Base-by-base conservation (phyloP, 2,113 vertebrate species). In the Chaetorhynchus papuensis region DNA sequence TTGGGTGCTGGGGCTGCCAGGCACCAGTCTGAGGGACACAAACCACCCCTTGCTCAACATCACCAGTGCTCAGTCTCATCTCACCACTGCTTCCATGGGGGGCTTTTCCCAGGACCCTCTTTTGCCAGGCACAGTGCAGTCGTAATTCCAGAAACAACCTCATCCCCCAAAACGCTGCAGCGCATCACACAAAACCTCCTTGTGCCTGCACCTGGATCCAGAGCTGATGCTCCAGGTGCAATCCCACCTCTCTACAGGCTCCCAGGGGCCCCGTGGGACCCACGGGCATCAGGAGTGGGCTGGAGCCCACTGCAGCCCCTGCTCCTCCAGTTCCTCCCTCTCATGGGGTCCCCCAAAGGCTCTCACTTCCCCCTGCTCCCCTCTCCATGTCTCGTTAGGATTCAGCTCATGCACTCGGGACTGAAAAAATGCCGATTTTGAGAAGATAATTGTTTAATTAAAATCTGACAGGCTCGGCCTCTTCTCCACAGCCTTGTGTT, bases 371-470 rank as follows among this genome's bases (percentile, higher is more conserved):
- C 27, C 1, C 28, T 15, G 22, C 59, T 69, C 41, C 28, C 42
- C 31, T 45, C 60, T 54, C 60, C 52, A 3, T 0, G 13, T 53
- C 64, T 93, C 1, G 2, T 94, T 83, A 82, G 81, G 78, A 96
- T 95, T 90, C 89, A 87, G 83, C 81, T 87, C 4, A 0, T 45
- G 74, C 9, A 17, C 26, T n/a, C 72, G n/a, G 68, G 45, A 68
- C 72, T 53, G 64, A 80, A 54, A 77, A 94, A 92, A 80, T 45
- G 77, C 66, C 90, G 68, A 21, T 87, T 96, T 92, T 0, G 16
- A 75, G 72, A 74, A 91, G 94, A 78, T 95, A 96, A 97, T 89
- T 96, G 91, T 95, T 97, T 96, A 96, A 95, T 96, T 97, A 95
- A 93, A 92, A 91, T 26, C 83, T 66, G 91, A 89, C 83, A 68